phyloP scores from a whole-genome alignment of 2,113 vertebrate genomes.

The Emydocephalus ijimae region DNA sequence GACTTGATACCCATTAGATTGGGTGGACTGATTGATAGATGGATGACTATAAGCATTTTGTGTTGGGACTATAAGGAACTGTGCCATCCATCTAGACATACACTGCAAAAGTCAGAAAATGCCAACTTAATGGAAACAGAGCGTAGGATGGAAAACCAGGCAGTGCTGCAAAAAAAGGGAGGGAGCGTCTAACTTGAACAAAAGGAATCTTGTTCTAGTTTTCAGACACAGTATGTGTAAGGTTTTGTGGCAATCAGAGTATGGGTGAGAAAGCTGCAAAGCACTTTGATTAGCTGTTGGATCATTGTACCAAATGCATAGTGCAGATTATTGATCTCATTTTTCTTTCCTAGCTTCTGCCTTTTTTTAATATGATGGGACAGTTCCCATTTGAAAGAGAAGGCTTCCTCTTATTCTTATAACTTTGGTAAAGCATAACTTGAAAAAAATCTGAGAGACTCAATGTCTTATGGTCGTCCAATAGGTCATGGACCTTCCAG shows the following conservation, averaged over 20 bases:
- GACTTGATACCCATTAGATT: conserved; percentile 23
- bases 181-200: not conserved
- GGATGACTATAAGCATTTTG: conserved; percentile 16
- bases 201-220: not conserved
- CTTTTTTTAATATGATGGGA: not conserved
- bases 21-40: not conserved
- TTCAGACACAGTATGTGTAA: not conserved
- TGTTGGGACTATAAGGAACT: conserved; percentile 32
- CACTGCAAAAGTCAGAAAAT: conserved; percentile 16
- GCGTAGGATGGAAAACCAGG: conserved; percentile 39
- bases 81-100: conserved; percentile 32
- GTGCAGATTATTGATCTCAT: not conserved
- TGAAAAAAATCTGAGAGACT: not conserved
- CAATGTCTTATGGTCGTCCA: not conserved
- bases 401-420: not conserved
- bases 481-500: not conserved
- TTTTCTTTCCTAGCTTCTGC: not conserved
- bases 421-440: not conserved
- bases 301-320: not conserved
- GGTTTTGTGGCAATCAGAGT: not conserved
- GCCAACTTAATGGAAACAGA: conserved; percentile 25
- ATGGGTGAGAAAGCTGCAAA: not conserved
- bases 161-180: conserved; percentile 7
- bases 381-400: not conserved
- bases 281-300: not conserved